Evolutionary conservation across 2,113 vertebrate species (phyloP), one percentile per base, ranked within the genome.

Genomic region (Notechis scutatus): DNA sequence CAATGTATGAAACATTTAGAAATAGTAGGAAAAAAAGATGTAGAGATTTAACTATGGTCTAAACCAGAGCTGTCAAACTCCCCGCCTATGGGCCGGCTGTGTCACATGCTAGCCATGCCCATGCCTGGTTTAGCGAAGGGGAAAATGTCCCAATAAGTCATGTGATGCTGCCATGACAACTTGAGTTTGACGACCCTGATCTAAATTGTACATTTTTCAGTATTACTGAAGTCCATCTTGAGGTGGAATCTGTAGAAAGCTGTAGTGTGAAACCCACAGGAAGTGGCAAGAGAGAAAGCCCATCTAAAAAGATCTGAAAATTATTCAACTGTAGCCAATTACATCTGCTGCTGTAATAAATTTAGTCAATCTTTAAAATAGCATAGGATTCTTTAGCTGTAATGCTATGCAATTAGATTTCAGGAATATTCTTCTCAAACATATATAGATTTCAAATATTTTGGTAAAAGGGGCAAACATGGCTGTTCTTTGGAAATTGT

Each of bases 261-360:
- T 52, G 52, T 85, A 89, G 54, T 20, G 20, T 34, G 55, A 61
- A 90, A 93, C 88, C 74, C 92, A 90, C 55, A 93, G 92, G 88
- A 93, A 90, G 88, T 23, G 55, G 88, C 54, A 59, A 57, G 69
- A 85, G 39, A 93, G 88, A 59, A 42, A 59, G 42, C 12, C 54
- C 55, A 90, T 86, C 55, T 39, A 59, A 61, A 14, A 88, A 54
- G 20, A 61, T 42, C 3, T 89, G 64, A 24, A 90, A 29, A n/a
- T 61, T 86, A 90, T 50, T 86, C 88, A 93, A 29, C 74, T 61
- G 42, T 57, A 86, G 29, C 88, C 42, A 90, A 90, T 92, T 59
- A 85, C 55, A 93, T 55, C 74, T 92, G 59, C 26, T 85, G 55
- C 14, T 85, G 29, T 55, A 85, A 92, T 85, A 85, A 34, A 89